A percentile compares a stretch with the other conserved stretches of the same genome.
phyloP scores from a whole-genome alignment of 2,797 vertebrate genomes.

The Helarctos malayanus region DNA sequence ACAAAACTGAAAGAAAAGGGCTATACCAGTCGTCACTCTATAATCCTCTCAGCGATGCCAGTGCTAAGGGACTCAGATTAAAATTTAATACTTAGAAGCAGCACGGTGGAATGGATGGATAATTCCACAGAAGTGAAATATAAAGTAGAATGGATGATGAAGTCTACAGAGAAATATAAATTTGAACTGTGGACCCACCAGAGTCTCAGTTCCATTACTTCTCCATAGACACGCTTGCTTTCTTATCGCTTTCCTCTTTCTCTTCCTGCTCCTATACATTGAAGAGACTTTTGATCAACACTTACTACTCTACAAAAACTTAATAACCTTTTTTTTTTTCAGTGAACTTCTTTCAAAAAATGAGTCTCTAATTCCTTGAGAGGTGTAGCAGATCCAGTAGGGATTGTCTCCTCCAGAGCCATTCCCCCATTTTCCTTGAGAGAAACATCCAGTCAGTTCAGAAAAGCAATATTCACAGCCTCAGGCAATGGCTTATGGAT shows the following conservation, averaged over 20 bases:
- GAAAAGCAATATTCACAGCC: neutral
- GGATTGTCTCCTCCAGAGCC: neutral
- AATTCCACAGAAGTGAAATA: slow-evolving; percentile 12
- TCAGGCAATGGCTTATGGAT: neutral
- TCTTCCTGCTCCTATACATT: neutral
- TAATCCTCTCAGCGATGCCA: neutral
- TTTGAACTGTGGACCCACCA: neutral
- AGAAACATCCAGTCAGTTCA: neutral
- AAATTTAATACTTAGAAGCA: slow-evolving; percentile 7
- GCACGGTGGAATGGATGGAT: neutral
- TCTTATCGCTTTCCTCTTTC: neutral
- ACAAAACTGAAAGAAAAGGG: neutral
- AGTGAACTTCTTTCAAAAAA: slow-evolving; percentile 7
- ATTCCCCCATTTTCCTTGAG: neutral
- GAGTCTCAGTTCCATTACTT: neutral
- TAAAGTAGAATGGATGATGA: neutral
- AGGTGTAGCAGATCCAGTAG: neutral
- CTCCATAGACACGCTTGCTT: neutral
- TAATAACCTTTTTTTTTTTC: neutral
- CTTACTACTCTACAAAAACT: neutral
- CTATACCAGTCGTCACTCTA: neutral
- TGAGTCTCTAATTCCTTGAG: neutral
- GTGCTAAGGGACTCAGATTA: neutral
- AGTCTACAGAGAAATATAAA: neutral
- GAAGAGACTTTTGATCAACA: neutral